These are phyloP conservation scores for Xylocopa sonorina DNA, from an alignment of 1,140 invertebrate species.

Conservation along the genomic window DNA sequence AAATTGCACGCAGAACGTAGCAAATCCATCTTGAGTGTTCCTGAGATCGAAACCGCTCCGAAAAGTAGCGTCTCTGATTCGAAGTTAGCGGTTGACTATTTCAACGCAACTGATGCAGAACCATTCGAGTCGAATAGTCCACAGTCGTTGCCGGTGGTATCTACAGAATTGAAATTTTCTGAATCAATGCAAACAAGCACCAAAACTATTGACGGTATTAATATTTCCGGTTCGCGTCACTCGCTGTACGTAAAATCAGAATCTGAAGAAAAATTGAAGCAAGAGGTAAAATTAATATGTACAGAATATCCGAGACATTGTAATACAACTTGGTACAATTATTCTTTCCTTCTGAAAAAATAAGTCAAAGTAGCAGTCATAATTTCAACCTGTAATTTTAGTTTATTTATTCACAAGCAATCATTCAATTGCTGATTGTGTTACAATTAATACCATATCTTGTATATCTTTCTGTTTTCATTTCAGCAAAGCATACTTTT, in stretches of 20 bases:
- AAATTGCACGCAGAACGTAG: slow-evolving; percentile 86
- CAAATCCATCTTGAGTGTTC: slow-evolving; percentile 84
- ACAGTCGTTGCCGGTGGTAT: slow-evolving; percentile 70
- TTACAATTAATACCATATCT: too few species aligned
- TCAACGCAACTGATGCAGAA: slow-evolving; percentile 76
- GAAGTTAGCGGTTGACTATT: slow-evolving; percentile 88
- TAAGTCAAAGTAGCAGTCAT: too few species aligned
- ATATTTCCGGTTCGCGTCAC: slow-evolving; percentile 85
- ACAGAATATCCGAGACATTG: too few species aligned
- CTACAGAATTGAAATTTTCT: slow-evolving; percentile 74
- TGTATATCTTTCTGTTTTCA: too few species aligned
- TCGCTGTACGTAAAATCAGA: slow-evolving; percentile 83
- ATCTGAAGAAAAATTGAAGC: slow-evolving; percentile 82
- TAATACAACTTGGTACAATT: too few species aligned
- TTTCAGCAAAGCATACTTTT: not conserved
- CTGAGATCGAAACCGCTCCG: slow-evolving; percentile 82
- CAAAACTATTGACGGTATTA: slow-evolving; percentile 78
- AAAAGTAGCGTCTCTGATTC: slow-evolving; percentile 91
- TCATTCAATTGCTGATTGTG: too few species aligned
- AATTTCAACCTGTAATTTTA: too few species aligned
- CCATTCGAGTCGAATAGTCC: slow-evolving; percentile 73
- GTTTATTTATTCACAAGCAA: too few species aligned
- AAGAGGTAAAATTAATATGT: slow-evolving; percentile 72
- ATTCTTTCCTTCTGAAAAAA: too few species aligned
- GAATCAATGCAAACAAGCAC: slow-evolving; percentile 68